Evolutionary conservation across 2,113 vertebrate genomes (phyloP), one percentile per base, ranked within the genome.

Genomic region (Galbula dea): DNA sequence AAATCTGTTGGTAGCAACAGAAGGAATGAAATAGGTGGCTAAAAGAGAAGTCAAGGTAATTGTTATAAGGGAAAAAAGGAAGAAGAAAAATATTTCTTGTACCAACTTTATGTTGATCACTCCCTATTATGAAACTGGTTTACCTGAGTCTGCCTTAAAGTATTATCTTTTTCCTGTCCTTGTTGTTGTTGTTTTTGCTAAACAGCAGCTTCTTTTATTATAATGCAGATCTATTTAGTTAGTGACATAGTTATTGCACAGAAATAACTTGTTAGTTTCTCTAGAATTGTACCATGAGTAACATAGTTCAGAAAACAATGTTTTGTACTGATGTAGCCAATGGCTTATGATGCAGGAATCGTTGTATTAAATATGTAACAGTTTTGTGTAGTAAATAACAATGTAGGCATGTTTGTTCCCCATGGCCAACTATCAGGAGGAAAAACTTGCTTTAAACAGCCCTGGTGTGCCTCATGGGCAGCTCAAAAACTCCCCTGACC

Each of bases 191-290:
- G 62, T 9, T 43, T 51, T 86, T 95, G 75, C 65, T 91, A 89
- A 88, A 69, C 45, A 96, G 72, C 62, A 95, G 36, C 62, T 85
- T 17, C 39, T 86, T 92, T 65, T 49, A 62, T 67, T 82, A 67
- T 66, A 91, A 96, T 69, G 51, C 41, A 65, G 69, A 63, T 81
- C 68, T 82, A 67, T 83, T 93, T 88, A 83, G 83, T 62, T 61
- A 88, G 82, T 72, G 83, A 72, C n/a, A 19, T 68, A 78, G 80
- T 43, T 83, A 32, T 72, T 94, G 51, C 39, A 16, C 27, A 12
- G 7, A 41, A 63, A 57, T 75, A 88, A 78, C 57, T 74, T 84
- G 68, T 86, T 89, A 15, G 55, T 93, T 92, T 86, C 68, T 87
- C 46, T 79, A 87, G 67, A 79, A 22, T 30, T 71, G 62, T 79